Base-by-base conservation (phyloP, 2,797 vertebrate species). In the Oreochromis grahami region DNA sequence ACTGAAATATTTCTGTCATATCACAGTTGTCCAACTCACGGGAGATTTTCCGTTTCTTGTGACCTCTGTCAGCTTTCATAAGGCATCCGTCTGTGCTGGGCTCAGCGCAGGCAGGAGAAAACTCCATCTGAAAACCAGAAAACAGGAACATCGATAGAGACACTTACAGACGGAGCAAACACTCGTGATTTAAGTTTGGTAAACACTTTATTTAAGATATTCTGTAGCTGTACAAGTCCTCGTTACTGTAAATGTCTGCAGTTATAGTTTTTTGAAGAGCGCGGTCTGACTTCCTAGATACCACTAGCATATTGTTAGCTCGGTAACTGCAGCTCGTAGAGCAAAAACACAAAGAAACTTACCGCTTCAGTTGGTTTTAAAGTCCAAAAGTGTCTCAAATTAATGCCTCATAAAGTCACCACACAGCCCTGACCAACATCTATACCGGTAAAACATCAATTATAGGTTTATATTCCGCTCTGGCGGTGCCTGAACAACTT, bases 41-140 rank as follows among this genome's bases (percentile, higher is more conserved):
- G 76, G 91, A 83, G 68, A 94, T 48, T 89, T 93, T 96, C 63
- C 83, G 87, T 86, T 81, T 94, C 84, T 76, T 90, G 32, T 72
- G 77, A 51, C 26, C 12, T 85, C 53, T 88, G 29, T 92, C 88
- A 41, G 83, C 10, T 82, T 91, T 92, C 2, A 53, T 3, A 2
- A n/a, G 4, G 26, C 34, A 50, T 14, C 78, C 88, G 1, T 90
- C 90, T 38, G 80, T 81, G 82, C 53, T 82, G 19, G 52, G 72
- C 41, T 94, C 90, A 32, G 76, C 38, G 78, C 63, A 79, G 17
- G 82, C 50, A 38, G 92, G 78, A 52, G 90, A 86, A 65, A 86
- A 2, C 19, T 89, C 94, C 92, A 95, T 95, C 94, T 94, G 51
- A 36, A 17, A 81, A n/a, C 77, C n/a, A 85, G 43, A 19, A 13